These are phyloP conservation scores for Thysanoteuthis rhombus DNA, from an alignment of 2,888 invertebrate genomes.

Conservation along the genomic window DNA sequence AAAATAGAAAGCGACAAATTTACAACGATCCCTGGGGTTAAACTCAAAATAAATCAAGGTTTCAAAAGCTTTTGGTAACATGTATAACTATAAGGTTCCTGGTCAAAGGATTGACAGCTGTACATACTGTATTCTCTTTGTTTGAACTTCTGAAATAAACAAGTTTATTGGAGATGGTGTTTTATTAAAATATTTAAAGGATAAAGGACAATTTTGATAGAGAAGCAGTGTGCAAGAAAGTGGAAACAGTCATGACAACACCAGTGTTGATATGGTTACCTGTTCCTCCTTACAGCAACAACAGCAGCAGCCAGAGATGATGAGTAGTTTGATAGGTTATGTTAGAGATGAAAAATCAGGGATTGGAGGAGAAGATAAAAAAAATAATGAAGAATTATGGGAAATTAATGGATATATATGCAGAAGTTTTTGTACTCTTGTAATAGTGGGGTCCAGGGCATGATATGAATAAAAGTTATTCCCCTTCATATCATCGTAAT, in stretches of 20 bases:
- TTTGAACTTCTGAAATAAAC: too few relatives aligned
- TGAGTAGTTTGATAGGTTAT: background rate
- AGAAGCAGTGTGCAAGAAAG: background rate
- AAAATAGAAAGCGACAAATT: too few relatives aligned
- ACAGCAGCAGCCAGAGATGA: background rate
- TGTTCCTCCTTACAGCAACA: background rate
- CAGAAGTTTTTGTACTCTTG: background rate
- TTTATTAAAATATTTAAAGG: background rate
- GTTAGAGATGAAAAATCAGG: background rate
- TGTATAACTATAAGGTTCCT: too few relatives aligned
- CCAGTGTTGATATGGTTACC: background rate
- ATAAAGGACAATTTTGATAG: background rate
- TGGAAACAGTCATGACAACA: background rate
- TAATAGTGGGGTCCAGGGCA: too few relatives aligned
- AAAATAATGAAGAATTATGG: background rate
- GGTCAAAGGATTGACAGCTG: too few relatives aligned
- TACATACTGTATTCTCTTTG: too few relatives aligned
- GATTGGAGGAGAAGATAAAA: background rate
- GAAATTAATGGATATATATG: background rate
- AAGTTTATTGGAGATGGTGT: background rate
- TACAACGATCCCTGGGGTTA: too few relatives aligned
- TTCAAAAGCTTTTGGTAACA: too few relatives aligned
- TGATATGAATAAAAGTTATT: too few relatives aligned
- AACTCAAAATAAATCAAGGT: too few relatives aligned
- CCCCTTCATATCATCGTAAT: too few relatives aligned